Evolutionary conservation across 2,113 vertebrate genomes (phyloP).

Genomic region (Nibea albiflora): DNA sequence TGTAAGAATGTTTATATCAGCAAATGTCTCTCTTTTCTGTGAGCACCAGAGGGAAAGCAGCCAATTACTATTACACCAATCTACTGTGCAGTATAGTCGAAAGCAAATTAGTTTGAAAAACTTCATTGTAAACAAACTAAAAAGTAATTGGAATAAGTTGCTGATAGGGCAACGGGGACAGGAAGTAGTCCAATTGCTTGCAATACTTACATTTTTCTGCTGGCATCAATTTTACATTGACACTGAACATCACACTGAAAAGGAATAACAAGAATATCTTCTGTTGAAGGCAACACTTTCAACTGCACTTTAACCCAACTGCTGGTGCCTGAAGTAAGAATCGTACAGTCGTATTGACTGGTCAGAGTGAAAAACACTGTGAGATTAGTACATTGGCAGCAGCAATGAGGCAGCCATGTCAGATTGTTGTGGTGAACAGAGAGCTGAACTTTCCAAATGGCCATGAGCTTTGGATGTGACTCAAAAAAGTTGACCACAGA

Average conservation of each 20-base stretch:
- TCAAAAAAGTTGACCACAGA: background rate
- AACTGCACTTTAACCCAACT: slow-evolving; percentile 2
- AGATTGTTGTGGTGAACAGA: background rate
- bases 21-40: slow-evolving; percentile 6
- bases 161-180: too few relatives aligned
- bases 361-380: background rate
- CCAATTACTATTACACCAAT: background rate
- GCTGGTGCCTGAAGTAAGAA: slow-evolving; percentile 1
- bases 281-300: slow-evolving; percentile 19
- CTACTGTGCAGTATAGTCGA: background rate
- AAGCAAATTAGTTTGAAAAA: background rate
- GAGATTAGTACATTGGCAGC: background rate
- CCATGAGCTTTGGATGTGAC: background rate
- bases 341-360: background rate
- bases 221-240: slow-evolving; percentile 9
- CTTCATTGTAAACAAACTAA: background rate
- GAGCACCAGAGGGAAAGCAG: background rate
- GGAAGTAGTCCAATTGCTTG: too few relatives aligned
- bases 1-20: slow-evolving; percentile 5
- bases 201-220: background rate
- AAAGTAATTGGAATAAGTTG: background rate
- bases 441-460: background rate
- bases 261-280: slow-evolving; percentile 24
- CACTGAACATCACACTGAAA: background rate
- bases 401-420: background rate